A percentile compares a stretch with the other conserved stretches of the same genome.
Evolutionary conservation across 2,888 invertebrate genomes (phyloP).

Genomic region (Eulithis testata): DNA sequence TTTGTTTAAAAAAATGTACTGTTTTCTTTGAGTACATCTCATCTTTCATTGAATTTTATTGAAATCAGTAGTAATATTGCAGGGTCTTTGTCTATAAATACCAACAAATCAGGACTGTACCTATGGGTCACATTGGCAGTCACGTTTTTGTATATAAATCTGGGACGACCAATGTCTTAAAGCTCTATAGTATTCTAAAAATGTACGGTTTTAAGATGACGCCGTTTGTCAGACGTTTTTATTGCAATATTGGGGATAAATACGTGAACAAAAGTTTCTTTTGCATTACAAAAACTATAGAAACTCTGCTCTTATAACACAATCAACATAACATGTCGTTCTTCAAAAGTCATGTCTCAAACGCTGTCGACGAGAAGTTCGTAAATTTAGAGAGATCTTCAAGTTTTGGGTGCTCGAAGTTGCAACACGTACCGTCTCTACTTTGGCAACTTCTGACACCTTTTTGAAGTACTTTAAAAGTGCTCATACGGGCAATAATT

Average conservation of each 20-base stretch:
- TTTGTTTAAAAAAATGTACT: background rate
- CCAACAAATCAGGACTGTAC: background rate
- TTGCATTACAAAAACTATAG: background rate
- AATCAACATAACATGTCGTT: conserved; percentile 23
- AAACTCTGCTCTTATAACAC: conserved; percentile 2
- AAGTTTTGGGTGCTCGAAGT: conserved; percentile 59
- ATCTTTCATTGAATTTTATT: no score
- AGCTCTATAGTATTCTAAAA: no score
- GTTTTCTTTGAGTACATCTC: no score
- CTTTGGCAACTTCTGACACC: conserved; percentile 62
- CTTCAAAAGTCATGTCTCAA: conserved; percentile 55
- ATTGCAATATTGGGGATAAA: no score
- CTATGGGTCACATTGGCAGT: no score
- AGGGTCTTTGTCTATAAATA: conserved; percentile 31
- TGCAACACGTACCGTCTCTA: conserved; percentile 42
- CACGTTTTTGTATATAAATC: no score
- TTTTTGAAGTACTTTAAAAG: conserved; percentile 46
- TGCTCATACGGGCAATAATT: conserved; percentile 20
- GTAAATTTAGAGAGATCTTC: conserved; percentile 67
- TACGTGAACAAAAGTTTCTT: background rate
- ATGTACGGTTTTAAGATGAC: no score
- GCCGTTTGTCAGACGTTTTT: no score
- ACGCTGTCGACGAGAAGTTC: conserved; percentile 65
- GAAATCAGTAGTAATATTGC: conserved; percentile 40
- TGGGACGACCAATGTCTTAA: no score